Evolutionary conservation across 2,797 vertebrate species (phyloP).

Genomic region (Labroides dimidiatus): DNA sequence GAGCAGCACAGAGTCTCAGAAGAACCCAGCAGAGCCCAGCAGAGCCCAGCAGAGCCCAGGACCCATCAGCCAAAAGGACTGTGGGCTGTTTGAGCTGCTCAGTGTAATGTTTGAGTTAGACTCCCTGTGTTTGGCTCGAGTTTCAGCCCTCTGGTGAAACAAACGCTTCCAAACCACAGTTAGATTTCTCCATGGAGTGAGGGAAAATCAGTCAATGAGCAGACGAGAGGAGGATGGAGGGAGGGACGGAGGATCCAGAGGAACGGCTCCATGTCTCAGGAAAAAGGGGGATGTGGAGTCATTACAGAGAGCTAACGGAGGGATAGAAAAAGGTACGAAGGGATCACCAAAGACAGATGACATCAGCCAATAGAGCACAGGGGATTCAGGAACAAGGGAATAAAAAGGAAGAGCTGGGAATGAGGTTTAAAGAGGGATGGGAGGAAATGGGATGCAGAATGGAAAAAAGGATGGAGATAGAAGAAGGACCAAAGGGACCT

Average conservation of each 20-base stretch:
- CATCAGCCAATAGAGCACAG: background rate
- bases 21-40: conserved; percentile 11
- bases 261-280: conserved; percentile 11
- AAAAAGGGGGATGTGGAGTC: conserved; percentile 28
- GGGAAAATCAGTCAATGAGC: conserved; percentile 17
- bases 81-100: conserved; percentile 51
- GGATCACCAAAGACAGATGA: conserved; percentile 22
- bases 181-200: conserved; percentile 21
- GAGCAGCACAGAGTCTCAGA: conserved; percentile 63
- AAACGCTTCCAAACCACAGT: conserved; percentile 48
- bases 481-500: background rate
- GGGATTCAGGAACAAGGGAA: background rate
- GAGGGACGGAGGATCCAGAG: background rate
- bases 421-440: background rate
- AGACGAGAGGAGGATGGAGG: conserved; percentile 25
- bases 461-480: background rate
- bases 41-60: conserved; percentile 13
- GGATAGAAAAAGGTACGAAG: conserved; percentile 28
- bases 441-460: background rate
- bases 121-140: conserved; percentile 52
- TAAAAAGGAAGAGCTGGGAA: background rate
- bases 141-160: conserved; percentile 61
- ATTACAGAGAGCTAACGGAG: conserved; percentile 39
- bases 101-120: conserved; percentile 41
- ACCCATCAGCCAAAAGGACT: conserved; percentile 54